Base-by-base conservation (phyloP, 1,140 invertebrate species). In the Drosophila orena region DNA sequence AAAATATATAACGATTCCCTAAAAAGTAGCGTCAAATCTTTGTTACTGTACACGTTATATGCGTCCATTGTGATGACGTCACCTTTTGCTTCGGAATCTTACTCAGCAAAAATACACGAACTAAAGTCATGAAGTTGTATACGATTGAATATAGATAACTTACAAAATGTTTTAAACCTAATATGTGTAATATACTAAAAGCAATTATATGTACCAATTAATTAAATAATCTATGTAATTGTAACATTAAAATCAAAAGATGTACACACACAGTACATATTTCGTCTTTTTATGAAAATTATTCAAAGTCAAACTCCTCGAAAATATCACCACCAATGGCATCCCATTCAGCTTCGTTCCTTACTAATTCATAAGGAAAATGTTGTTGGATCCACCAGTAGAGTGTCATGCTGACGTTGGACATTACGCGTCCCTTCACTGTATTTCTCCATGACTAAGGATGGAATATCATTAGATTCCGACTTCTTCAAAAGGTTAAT, bases 121-220 rank as follows among this genome's bases (percentile, higher is more conserved):
- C 43, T 68, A 55, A 70, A 47, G 49, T 69, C 47, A 55, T 68
- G 47, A 64, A 46, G 11, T 24, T 34, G 66, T 70, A 70, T 70
- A 70, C 66, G 66, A 56, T 70, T 57, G 17, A 57, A 70, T 47
- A 40, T 70, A 70, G 66, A 70, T 40, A 70, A 70, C 66, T 34
- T 56, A 69, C 61, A 38, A 47, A 56, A 56, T 46, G 35, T 56
- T 56, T 56, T 70, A 70, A 70, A 69, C 20, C 35, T 50, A 66
- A 66, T 66, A 38, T 56, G 42, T 70, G 66, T 70, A 70, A 69
- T 47, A 70, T 70, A 70, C 66, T 70, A 70, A 70, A 70, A 38
- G 49, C 40, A 69, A 70, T 56, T 70, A 69, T 70, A 27, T 70
- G 52, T 69, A 69, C 52, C 64, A 56, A 69, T 56, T 46, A 70